phyloP scores from a whole-genome alignment of 92 coral and sea anemone genomes.

The Porites rus region DNA sequence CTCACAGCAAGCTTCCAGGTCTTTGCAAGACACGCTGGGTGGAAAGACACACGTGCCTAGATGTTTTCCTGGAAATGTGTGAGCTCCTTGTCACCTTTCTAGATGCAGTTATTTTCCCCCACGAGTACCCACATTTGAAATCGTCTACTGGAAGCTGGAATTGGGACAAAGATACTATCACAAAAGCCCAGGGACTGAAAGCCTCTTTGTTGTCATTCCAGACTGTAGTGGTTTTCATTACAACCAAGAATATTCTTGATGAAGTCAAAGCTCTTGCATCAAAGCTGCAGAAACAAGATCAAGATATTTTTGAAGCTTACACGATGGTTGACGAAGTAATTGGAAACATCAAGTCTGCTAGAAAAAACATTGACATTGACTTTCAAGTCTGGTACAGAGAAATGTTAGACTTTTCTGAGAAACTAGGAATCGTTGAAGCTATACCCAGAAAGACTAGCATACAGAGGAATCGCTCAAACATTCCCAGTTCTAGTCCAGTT shows the following conservation, averaged over 20 bases:
- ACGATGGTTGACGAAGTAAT: slow-evolving; percentile 48
- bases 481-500: slow-evolving; percentile 62
- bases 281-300: slow-evolving; percentile 65
- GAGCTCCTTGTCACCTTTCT: slow-evolving; percentile 52
- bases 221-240: slow-evolving; percentile 41
- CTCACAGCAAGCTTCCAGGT: slow-evolving; percentile 54
- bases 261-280: slow-evolving; percentile 51
- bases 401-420: slow-evolving; percentile 48
- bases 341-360: slow-evolving; percentile 42
- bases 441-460: slow-evolving; percentile 60
- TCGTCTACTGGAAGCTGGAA: slow-evolving; percentile 18
- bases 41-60: slow-evolving; percentile 52
- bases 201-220: slow-evolving; percentile 37
- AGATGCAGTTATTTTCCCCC: slow-evolving; percentile 57
- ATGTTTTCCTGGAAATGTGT: slow-evolving; percentile 54
- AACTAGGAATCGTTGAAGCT: slow-evolving; percentile 40
- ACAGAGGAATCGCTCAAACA: slow-evolving; percentile 54
- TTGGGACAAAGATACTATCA: slow-evolving; percentile 60
- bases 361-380: slow-evolving; percentile 41
- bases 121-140: neutral
- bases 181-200: slow-evolving; percentile 59
- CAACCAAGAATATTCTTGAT: slow-evolving; percentile 41
- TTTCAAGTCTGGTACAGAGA: slow-evolving; percentile 65
- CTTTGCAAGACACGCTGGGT: slow-evolving; percentile 63
- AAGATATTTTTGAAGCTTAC: slow-evolving; percentile 51